phyloP scores from a whole-genome alignment of 2,888 invertebrate species.

The Helicoverpa assulta region DNA sequence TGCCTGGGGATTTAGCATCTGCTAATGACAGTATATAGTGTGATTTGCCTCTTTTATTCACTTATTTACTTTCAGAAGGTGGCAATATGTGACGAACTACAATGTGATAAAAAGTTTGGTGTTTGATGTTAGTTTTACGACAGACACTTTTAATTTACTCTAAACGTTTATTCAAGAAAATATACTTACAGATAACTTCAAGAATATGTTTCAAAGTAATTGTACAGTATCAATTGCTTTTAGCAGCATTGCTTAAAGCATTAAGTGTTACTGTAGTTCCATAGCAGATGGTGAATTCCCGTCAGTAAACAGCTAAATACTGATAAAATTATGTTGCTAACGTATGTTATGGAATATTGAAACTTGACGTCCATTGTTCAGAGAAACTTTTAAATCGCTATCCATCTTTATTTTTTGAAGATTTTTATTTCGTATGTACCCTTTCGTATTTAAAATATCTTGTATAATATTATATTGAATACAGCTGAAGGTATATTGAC shows the following conservation, averaged over 20 bases:
- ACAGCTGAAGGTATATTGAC: constrained; percentile 11
- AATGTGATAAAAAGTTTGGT: background rate
- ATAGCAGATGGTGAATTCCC: constrained; percentile 36
- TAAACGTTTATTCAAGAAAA: too few relatives aligned
- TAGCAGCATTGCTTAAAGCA: too few relatives aligned
- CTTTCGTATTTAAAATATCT: background rate
- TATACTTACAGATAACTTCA: too few relatives aligned
- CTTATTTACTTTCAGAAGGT: too few relatives aligned
- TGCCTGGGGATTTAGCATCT: constrained; percentile 36
- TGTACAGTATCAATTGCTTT: too few relatives aligned
- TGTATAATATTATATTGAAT: constrained; percentile 7
- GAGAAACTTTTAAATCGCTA: constrained; percentile 26
- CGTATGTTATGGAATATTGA: constrained; percentile 39
- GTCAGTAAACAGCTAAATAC: constrained; percentile 14
- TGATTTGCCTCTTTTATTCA: too few relatives aligned
- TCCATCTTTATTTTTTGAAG: background rate
- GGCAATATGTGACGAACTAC: background rate
- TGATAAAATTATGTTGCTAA: constrained; percentile 47
- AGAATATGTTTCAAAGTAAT: too few relatives aligned
- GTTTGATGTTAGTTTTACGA: too few relatives aligned
- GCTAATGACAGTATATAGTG: background rate
- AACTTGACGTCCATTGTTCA: constrained; percentile 56
- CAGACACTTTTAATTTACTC: too few relatives aligned
- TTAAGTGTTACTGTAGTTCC: too few relatives aligned
- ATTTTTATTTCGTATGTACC: background rate